Evolutionary conservation across 2,113 vertebrate genomes (phyloP).

Genomic region (Echinops telfairi): DNA sequence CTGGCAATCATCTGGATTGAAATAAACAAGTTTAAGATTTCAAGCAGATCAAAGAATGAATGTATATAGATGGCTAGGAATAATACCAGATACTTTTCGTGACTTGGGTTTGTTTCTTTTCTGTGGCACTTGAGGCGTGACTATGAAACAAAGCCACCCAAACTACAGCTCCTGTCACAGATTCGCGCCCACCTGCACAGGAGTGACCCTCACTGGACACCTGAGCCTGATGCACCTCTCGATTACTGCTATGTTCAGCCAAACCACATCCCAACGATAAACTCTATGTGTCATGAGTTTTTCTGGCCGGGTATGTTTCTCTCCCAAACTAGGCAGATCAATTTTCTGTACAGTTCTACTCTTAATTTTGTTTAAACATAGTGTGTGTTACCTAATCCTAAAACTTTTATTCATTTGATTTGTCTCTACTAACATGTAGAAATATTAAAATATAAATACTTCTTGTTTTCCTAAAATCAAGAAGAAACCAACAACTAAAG

Average conservation of each 20-base stretch:
- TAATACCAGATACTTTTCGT: constrained; percentile 69
- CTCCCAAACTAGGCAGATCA: constrained; percentile 12
- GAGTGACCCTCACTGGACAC: constrained; percentile 89
- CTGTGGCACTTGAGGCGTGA: constrained; percentile 90
- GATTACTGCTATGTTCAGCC: constrained; percentile 98
- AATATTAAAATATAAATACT: constrained; percentile 41
- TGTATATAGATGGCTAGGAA: constrained; percentile 59
- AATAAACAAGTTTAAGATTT: background rate
- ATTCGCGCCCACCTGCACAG: constrained; percentile 90
- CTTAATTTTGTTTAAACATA: constrained; percentile 19
- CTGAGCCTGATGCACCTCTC: constrained; percentile 91
- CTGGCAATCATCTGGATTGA: background rate
- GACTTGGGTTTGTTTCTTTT: constrained; percentile 73
- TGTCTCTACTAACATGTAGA: constrained; percentile 23
- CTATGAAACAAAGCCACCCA: constrained; percentile 94
- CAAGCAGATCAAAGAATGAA: constrained; percentile 45
- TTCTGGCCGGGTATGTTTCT: constrained; percentile 96
- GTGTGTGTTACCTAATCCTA: background rate
- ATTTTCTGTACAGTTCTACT: constrained; percentile 16
- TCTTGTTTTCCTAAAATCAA: constrained; percentile 72
- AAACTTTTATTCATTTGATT: constrained; percentile 26
- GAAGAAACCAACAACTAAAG: constrained; percentile 62
- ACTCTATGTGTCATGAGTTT: constrained; percentile 97
- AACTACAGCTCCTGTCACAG: constrained; percentile 93
- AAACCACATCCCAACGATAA: constrained; percentile 97